phyloP scores from a whole-genome alignment of 2,888 invertebrate genomes.

The Subacronicta megacephala region DNA sequence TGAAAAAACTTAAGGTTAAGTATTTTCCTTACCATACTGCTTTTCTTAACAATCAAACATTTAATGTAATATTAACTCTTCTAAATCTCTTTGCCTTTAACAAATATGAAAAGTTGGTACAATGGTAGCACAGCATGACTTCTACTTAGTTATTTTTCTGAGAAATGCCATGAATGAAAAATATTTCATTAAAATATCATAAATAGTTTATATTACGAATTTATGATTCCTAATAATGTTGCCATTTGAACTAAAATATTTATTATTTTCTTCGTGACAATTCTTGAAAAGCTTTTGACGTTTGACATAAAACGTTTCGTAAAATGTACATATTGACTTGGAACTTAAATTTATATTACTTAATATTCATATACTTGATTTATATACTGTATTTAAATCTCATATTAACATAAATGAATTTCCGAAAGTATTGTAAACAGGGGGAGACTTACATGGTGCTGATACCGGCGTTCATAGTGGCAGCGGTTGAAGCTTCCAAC shows the following conservation, averaged over 20 bases:
- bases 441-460: too few species aligned
- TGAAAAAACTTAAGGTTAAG: too few species aligned
- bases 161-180: too few species aligned
- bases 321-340: constrained; percentile 32
- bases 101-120: not conserved
- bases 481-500: constrained; percentile 14
- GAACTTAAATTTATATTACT: constrained; percentile 33
- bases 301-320: constrained; percentile 32
- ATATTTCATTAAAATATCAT: constrained; percentile 13
- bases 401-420: constrained; percentile 2
- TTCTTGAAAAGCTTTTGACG: constrained; percentile 13
- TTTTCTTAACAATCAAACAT: too few species aligned
- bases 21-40: too few species aligned
- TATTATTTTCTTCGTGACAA: constrained; percentile 8
- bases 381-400: constrained; percentile 33
- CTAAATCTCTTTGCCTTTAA: too few species aligned
- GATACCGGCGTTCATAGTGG: constrained; percentile 6
- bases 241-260: constrained; percentile 3
- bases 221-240: constrained; percentile 20
- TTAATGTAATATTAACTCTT: too few species aligned
- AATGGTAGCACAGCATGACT: not conserved
- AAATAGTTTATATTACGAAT: constrained; percentile 31
- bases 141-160: too few species aligned
- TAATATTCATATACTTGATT: constrained; percentile 30
- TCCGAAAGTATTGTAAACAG: not conserved